Base-by-base conservation (phyloP, 2,888 invertebrate species). In the Drosophila recens region DNA sequence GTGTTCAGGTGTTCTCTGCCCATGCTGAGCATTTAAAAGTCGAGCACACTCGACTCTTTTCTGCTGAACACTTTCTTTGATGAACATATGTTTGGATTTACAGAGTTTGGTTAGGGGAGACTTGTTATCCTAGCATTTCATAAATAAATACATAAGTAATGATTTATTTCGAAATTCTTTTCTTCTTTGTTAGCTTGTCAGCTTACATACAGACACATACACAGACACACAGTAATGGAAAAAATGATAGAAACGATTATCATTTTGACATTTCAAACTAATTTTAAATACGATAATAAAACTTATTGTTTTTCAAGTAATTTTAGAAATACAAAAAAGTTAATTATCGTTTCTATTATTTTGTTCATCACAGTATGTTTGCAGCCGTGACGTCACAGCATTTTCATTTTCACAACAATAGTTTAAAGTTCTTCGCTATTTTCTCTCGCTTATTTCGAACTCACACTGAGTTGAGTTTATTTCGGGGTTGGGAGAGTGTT, bases 121-220 rank as follows among this genome's bases (percentile, higher is more conserved):
- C 40, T 17, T 42, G 42, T 20, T 42, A 54, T 54, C 17, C 53
- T 13, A 11, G 53, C 53, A 42, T 42, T 42, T 54, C 53, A 54
- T 54, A 54, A 54, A 42, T 54, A 54, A 54, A 54, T 54, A 42
- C 53, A 54, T 54, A 54, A 17, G 13, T 15, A 54, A 54, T 54
- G 40, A 54, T 54, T 54, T 54, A 54, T 42, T 42, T 40, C 4
- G 1, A 11, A 42, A 42, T 4, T 23, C 40, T 30, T 11, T 40
- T 36, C 20, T 8, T 6, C 8, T 8, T 20, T 43, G 3, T 11
- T 8, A 42, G 17, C 53, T 42, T 42, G 2, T 33, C 2, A 30
- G 30, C 42, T 40, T 30, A 8, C 42, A 10, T 0, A 5, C 23
- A 23, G 23, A 30, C 53, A 38, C 36, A 38, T 10, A 40, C 53